Percentiles rank a stretch among this genome's conserved stretches.
Evolutionary conservation across 37 sponge, comb jelly and placozoan species (phyloP).

Genomic region (Ephydatia muelleri): DNA sequence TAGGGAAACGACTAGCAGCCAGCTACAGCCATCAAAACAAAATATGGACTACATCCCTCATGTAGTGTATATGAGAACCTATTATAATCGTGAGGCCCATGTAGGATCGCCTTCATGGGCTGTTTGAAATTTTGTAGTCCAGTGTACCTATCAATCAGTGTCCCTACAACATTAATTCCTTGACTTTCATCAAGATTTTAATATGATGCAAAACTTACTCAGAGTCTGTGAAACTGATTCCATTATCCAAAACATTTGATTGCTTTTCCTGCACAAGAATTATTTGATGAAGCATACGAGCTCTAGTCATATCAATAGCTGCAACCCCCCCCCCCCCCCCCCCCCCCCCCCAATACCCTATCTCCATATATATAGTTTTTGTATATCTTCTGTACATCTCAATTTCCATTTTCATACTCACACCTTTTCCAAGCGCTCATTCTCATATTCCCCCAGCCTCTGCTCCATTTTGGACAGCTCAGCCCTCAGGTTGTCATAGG

Average conservation of each 20-base stretch:
- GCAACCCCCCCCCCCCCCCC: neutral
- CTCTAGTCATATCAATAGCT: neutral
- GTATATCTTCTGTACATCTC: neutral
- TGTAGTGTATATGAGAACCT: too few species aligned
- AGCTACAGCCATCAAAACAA: too few species aligned
- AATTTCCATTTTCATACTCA: neutral
- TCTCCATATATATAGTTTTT: neutral
- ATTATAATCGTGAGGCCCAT: too few species aligned
- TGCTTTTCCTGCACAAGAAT: neutral
- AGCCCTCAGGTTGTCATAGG: slow-evolving; percentile 23
- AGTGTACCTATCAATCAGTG: too few species aligned
- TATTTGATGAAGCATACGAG: neutral
- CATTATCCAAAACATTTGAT: neutral
- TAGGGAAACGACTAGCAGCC: too few species aligned
- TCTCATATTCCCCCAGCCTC: slow-evolving; percentile 23
- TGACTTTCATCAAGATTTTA: too few species aligned
- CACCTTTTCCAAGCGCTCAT: slow-evolving; percentile 33
- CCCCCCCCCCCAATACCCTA: neutral
- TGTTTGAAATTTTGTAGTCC: too few species aligned
- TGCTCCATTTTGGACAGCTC: slow-evolving; percentile 20
- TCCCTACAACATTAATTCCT: too few species aligned
- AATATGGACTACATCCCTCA: too few species aligned
- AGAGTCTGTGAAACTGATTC: neutral
- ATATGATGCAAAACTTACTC: too few species aligned
- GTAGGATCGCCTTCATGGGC: too few species aligned